phyloP scores from a whole-genome alignment of 2,888 invertebrate species.

The Drosophila buzzatii region DNA sequence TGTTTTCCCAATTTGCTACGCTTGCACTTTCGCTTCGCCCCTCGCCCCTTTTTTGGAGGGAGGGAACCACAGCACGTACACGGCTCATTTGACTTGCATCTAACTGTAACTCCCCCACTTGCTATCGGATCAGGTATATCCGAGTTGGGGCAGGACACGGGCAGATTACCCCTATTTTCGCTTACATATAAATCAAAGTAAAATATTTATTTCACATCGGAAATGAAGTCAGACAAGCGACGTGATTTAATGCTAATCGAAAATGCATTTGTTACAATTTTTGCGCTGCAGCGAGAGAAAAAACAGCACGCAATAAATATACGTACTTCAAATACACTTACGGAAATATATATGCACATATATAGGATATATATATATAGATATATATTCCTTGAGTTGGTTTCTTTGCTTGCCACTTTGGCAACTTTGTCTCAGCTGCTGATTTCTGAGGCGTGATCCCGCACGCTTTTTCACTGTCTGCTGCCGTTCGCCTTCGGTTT shows the following conservation, averaged over 20 bases:
- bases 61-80: constrained; percentile 45
- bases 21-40: neutral
- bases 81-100: constrained; percentile 58
- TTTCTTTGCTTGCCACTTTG: constrained; percentile 29
- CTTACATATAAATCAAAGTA: constrained; percentile 63
- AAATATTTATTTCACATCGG: constrained; percentile 68
- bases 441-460: constrained; percentile 28
- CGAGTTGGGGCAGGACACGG: neutral
- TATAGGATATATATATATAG: neutral
- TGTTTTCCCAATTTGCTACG: neutral
- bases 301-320: constrained; percentile 26
- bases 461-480: constrained; percentile 1
- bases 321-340: constrained; percentile 9
- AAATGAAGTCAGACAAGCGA: constrained; percentile 65
- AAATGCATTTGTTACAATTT: constrained; percentile 72
- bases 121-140: constrained; percentile 9
- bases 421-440: constrained; percentile 49
- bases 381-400: constrained; percentile 16
- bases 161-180: constrained; percentile 3
- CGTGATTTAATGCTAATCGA: constrained; percentile 77
- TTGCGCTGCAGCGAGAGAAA: constrained; percentile 2
- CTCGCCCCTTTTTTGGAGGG: neutral
- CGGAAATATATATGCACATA: neutral
- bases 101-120: constrained; percentile 4
- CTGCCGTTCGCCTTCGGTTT: neutral